These are phyloP conservation scores for Cynoglossus semilaevis DNA, from an alignment of 2,113 vertebrate genomes.

Conservation along the genomic window DNA sequence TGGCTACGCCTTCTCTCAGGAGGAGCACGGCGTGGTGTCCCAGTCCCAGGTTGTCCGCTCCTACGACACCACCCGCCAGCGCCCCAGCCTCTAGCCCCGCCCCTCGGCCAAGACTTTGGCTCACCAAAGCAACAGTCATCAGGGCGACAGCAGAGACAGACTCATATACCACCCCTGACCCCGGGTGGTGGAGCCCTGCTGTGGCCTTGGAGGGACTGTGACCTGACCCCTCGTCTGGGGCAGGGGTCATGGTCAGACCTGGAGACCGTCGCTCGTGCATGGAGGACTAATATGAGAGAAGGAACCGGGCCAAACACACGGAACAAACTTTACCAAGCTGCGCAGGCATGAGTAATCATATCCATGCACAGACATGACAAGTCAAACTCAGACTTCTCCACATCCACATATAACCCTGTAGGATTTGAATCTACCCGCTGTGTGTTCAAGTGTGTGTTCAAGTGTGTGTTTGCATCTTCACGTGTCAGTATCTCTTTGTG, in stretches of 20 bases:
- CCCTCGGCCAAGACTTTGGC: slow-evolving; percentile 28
- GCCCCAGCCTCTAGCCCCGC: slow-evolving; percentile 79
- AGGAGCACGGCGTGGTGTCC: slow-evolving; percentile 95
- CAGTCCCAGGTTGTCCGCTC: slow-evolving; percentile 94
- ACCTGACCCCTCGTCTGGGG: slow-evolving; percentile 30
- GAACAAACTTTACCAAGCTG: slow-evolving; percentile 43
- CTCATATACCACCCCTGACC: slow-evolving; percentile 41
- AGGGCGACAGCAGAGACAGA: slow-evolving; percentile 58
- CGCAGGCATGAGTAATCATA: slow-evolving; percentile 66
- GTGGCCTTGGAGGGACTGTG: slow-evolving; percentile 74
- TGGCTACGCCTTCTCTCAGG: slow-evolving; percentile 97
- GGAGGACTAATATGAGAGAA: slow-evolving; percentile 50
- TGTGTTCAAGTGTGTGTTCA: slow-evolving; percentile 33
- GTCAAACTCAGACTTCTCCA: slow-evolving; percentile 63
- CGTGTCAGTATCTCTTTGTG: slow-evolving; percentile 56
- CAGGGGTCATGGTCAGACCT: slow-evolving; percentile 35
- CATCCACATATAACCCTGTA: slow-evolving; percentile 50
- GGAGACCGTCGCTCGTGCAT: slow-evolving; percentile 27
- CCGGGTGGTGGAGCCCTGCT: slow-evolving; percentile 57
- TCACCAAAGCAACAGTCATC: slow-evolving; percentile 41
- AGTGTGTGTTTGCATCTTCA: slow-evolving; percentile 15
- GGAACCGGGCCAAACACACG: slow-evolving; percentile 40
- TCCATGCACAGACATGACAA: slow-evolving; percentile 52
- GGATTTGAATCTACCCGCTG: slow-evolving; percentile 57
- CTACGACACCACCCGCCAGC: slow-evolving; percentile 93